These are phyloP conservation scores for Camponotus floridanus DNA, from an alignment of 1,140 invertebrate species.

Conservation along the genomic window DNA sequence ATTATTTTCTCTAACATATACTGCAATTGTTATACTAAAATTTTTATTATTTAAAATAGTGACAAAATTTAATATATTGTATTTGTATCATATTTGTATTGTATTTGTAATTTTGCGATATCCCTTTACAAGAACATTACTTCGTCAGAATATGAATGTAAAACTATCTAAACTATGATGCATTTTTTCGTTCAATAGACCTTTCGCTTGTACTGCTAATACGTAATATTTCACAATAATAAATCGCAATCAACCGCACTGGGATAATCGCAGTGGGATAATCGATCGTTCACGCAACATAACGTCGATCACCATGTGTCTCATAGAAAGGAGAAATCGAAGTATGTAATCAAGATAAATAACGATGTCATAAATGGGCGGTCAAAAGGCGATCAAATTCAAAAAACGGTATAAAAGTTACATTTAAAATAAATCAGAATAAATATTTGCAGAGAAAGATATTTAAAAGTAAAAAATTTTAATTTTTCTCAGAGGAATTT, in stretches of 20 bases:
- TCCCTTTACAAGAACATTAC: background rate
- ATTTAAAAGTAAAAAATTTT: background rate
- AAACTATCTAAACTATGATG: conserved; percentile 9
- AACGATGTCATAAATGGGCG: conserved; percentile 37
- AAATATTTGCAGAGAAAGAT: background rate
- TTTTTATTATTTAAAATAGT: background rate
- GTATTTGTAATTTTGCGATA: background rate
- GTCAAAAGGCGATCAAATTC: conserved; percentile 5
- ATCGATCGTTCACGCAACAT: conserved; percentile 47
- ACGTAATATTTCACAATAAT: conserved; percentile 50
- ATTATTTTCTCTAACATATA: no score
- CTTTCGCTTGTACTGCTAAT: conserved; percentile 28
- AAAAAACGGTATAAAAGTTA: background rate
- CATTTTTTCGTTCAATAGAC: conserved; percentile 7
- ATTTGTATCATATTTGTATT: background rate
- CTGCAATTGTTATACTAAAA: background rate
- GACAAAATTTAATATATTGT: background rate
- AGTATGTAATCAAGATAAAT: conserved; percentile 53
- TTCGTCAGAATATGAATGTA: background rate
- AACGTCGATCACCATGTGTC: conserved; percentile 39
- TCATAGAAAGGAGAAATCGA: conserved; percentile 52
- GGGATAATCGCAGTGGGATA: conserved; percentile 26
- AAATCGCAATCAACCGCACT: conserved; percentile 51
- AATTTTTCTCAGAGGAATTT: background rate
- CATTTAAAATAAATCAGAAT: conserved; percentile 14